Base-by-base conservation (phyloP, 2,113 vertebrate genomes). In the Lepisosteus oculatus region DNA sequence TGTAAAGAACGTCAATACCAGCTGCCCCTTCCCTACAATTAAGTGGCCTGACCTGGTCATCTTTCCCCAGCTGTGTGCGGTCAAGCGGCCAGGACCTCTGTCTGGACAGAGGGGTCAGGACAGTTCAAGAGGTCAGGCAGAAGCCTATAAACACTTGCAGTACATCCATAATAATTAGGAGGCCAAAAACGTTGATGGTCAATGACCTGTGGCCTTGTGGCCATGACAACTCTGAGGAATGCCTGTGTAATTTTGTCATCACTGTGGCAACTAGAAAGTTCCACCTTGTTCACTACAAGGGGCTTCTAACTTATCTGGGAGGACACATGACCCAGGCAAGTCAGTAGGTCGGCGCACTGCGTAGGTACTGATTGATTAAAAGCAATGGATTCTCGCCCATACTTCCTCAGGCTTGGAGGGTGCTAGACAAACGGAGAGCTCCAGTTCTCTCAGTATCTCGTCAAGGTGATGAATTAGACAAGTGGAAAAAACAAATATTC, bases 121-220 rank as follows among this genome's bases (percentile, higher is more conserved):
- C 64, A 74, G 80, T 82, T 79, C 51, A 0, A 86, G 14, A 29
- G 42, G 85, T 87, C 77, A 68, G 78, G 0, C 75, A 72, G 74
- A 73, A 80, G 80, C 75, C 82, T 78, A 63, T 69, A 89, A 89
- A 86, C 83, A 82, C 59, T 0, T 45, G 55, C 44, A 51, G 0
- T 15, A 3, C 4, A 67, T 14, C 9, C 71, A 43, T 44, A 4
- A 77, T 67, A 62, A 70, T 72, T 29, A 72, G 43, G 86, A 45
- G 6, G 54, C 13, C 14, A 9, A 61, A 64, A 47, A 44, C 55
- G 61, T 51, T 61, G 65, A 74, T 61, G 61, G 69, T 61, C 65
- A 2, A 12, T 61, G 69, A 74, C 81, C 75, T 68, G 45, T 76
- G 67, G 62, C 57, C 76, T 55, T 9, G 9, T 55, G 15, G 55